phyloP scores from a whole-genome alignment of 1,140 invertebrate species.

The Archivesica marissinica region DNA sequence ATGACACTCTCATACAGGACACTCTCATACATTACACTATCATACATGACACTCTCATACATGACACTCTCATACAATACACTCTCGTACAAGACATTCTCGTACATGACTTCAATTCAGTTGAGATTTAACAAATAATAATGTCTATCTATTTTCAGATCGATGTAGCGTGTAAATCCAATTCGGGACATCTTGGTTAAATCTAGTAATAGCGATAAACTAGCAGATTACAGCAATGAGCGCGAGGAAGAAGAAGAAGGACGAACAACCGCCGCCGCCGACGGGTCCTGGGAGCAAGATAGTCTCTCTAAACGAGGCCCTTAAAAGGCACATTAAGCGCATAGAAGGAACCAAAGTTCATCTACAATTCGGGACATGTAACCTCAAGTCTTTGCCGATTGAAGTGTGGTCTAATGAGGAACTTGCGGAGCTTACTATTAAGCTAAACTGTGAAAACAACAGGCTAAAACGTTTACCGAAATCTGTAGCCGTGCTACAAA shows the following conservation, averaged over 20 bases:
- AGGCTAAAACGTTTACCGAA: conserved; percentile 79
- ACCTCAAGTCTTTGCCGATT: conserved; percentile 78
- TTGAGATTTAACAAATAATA: too few relatives aligned
- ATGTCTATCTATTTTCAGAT: not conserved
- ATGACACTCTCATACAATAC: too few relatives aligned
- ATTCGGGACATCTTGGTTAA: too few relatives aligned
- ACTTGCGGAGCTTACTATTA: conserved; percentile 71
- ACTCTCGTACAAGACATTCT: too few relatives aligned
- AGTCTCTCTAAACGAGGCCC: conserved; percentile 76
- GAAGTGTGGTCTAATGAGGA: conserved; percentile 83
- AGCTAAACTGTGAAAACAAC: conserved; percentile 80
- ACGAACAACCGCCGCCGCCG: conserved; percentile 81
- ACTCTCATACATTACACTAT: too few relatives aligned
- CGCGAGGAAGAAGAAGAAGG: conserved; percentile 78
- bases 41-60: too few relatives aligned
- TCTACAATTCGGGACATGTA: conserved; percentile 76
- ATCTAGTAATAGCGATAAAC: not conserved
- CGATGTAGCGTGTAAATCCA: too few relatives aligned
- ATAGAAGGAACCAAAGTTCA: conserved; percentile 72
- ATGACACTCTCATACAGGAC: too few relatives aligned
- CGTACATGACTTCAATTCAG: not conserved
- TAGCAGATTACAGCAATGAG: conserved; percentile 50
- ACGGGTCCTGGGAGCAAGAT: conserved; percentile 82
- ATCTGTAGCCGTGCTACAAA: conserved; percentile 71
- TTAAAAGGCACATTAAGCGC: conserved; percentile 77